These are phyloP conservation scores for Sardinella longiceps DNA, from an alignment of 2,797 vertebrate species.

Conservation along the genomic window DNA sequence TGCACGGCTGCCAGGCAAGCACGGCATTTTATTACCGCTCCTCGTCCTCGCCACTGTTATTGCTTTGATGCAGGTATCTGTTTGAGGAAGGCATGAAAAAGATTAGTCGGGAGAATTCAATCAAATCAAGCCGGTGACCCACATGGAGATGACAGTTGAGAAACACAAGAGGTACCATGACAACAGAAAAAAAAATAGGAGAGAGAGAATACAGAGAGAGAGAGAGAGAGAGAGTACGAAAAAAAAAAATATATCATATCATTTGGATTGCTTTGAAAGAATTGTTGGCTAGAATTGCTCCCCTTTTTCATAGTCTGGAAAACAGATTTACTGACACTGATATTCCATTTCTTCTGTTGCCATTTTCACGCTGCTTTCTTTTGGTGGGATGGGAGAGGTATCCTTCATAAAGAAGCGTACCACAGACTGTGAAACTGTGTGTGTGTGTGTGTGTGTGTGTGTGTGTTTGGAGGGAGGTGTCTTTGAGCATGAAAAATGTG, in stretches of 20 bases:
- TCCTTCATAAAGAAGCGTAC: neutral
- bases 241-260: neutral
- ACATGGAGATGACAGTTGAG: slow-evolving; percentile 29
- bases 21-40: slow-evolving; percentile 45
- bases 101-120: slow-evolving; percentile 40
- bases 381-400: neutral
- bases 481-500: neutral
- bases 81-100: slow-evolving; percentile 28
- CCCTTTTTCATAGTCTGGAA: neutral
- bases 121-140: slow-evolving; percentile 26
- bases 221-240: neutral
- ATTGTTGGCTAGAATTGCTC: neutral
- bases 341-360: neutral
- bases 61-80: slow-evolving; percentile 27
- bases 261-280: slow-evolving; percentile 12
- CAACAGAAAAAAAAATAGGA: neutral
- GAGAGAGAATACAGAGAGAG: neutral
- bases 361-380: neutral
- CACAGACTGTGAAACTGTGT: neutral
- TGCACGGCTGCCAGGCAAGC: neutral
- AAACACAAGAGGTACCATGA: slow-evolving; percentile 21
- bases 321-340: slow-evolving; percentile 1
- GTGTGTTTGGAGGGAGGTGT: neutral
- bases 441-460: slow-evolving; percentile 1
- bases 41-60: neutral